phyloP scores from a whole-genome alignment of 2,797 vertebrate genomes.

The Platalea minor region DNA sequence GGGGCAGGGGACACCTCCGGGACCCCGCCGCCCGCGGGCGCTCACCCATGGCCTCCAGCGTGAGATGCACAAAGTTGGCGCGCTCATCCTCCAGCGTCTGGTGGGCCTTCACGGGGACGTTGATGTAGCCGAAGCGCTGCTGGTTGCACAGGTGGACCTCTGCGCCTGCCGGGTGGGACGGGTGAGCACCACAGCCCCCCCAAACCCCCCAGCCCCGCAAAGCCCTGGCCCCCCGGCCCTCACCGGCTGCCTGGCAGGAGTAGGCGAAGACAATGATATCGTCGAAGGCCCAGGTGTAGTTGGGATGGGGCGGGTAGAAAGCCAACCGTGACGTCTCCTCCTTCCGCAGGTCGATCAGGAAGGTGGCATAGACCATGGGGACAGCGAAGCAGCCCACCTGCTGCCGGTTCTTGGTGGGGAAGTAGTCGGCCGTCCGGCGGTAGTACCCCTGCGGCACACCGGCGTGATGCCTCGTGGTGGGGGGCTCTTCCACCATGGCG shows the following conservation, averaged over 20 bases:
- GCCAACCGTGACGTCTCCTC: slow-evolving; percentile 81
- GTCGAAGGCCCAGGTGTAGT: slow-evolving; percentile 94
- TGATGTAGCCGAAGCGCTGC: slow-evolving; percentile 90
- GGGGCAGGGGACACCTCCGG: neutral
- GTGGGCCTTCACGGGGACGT: slow-evolving; percentile 88
- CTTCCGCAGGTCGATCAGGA: slow-evolving; percentile 87
- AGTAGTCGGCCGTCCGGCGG: slow-evolving; percentile 92
- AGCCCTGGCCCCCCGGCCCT: neutral
- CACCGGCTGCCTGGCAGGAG: slow-evolving; percentile 88
- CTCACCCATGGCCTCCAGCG: slow-evolving; percentile 90
- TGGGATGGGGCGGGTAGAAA: slow-evolving; percentile 89
- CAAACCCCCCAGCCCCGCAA: neutral
- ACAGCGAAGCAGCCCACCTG: slow-evolving; percentile 85
- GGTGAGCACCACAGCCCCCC: neutral
- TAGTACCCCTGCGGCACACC: slow-evolving; percentile 85
- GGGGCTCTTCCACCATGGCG: neutral
- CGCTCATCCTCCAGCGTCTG: slow-evolving; percentile 87
- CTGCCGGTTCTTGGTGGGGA: slow-evolving; percentile 91
- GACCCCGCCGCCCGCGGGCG: rapidly evolving
- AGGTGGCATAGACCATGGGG: slow-evolving; percentile 94
- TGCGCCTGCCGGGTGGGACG: slow-evolving; percentile 63
- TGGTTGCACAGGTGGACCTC: slow-evolving; percentile 90
- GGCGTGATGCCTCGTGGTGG: rapidly evolving
- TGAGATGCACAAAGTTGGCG: slow-evolving; percentile 90
- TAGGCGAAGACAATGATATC: slow-evolving; percentile 97